Evolutionary conservation across 1,140 invertebrate genomes (phyloP), one percentile per base, ranked within the genome.

Genomic region (Drosophila chauvacae): DNA sequence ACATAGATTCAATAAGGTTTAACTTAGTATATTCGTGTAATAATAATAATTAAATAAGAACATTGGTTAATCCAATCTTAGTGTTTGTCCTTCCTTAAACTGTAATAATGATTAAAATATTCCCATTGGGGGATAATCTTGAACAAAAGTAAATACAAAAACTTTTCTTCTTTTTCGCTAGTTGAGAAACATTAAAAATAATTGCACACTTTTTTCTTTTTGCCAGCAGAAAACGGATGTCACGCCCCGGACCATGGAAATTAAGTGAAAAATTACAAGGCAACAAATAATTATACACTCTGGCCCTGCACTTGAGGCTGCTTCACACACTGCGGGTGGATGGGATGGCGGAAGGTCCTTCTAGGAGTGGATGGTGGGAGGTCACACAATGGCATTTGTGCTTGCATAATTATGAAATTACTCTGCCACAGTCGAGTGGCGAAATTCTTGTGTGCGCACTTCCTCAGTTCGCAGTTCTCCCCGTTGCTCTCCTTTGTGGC

Each of bases 391-490:
- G 75, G 74, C 83, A 79, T 81, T 87, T 80, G 57, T 64, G 77
- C 85, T 84, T 80, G 84, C 84, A 88, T 88, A 88, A 88, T 88
- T 88, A 88, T 84, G 76, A 78, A 88, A 88, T 88, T 88, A 90
- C 85, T 88, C 87, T 88, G 76, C 84, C 80, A 80, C 74, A 86
- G 86, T 86, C 78, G 77, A 73, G 70, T 73, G 70, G 70, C 70
- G 68, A 73, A 73, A 73, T 73, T 72, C 68, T 72, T 72, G 69
- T 72, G 65, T 73, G 79, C 68, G 80, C 80, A 86, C 83, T 86
- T 86, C 83, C 83, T 80, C 70, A 55, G 59, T 59, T 73, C 41
- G 35, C 59, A 72, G 74, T 65, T 83, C 77, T 79, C 64, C 65
- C 55, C 55, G 37, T 45, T 42, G 20, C 23, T n/a, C 28, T 60